Base-by-base conservation (phyloP, 1,140 invertebrate species). In the Drosophila mayri region DNA sequence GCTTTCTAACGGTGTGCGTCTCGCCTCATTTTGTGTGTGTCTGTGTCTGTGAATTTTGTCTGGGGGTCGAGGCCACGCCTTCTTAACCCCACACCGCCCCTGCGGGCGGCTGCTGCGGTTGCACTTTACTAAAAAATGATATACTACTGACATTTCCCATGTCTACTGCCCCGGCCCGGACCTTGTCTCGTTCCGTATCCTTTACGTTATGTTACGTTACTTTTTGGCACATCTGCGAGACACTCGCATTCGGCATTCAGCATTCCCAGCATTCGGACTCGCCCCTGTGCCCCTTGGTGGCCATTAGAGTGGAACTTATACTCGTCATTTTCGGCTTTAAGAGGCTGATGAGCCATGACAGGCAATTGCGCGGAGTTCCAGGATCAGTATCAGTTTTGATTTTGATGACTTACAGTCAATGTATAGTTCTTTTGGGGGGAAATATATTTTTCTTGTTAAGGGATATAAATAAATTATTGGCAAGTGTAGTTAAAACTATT, bases 61-160 rank as follows among this genome's bases (percentile, higher is more conserved):
- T 61, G 47, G 32, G 47, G 54, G 63, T 67, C 63, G 47, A 76
- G 63, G 74, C 62, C 63, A 76, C 28, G 55, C 52, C 35, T 18
- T 32, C 37, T 10, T 2, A 5, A 8, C 4, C n/a, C 22, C 11
- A 4, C 18, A 35, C 62, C 35, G 2, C 38, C 65, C 38, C 20
- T 61, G 22, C 41, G 25, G 32, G 52, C 46, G 38, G 62, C 62
- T 68, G 64, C 52, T 80, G 79, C 66, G 82, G 82, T 64, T 86
- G 71, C 66, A 78, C 76, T 64, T 78, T 66, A 86, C 79, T 79
- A 76, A 87, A 87, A 85, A 87, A 87, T 88, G 60, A 87, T 87
- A 87, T 83, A 88, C 84, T 80, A 79, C 52, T 78, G 76, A 65
- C 66, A 65, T 71, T 52, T 64, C 63, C 43, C 55, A 74, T 62